Evolutionary conservation across 2,888 invertebrate species (phyloP).

Genomic region (Caenorhabditis zanzibari): DNA sequence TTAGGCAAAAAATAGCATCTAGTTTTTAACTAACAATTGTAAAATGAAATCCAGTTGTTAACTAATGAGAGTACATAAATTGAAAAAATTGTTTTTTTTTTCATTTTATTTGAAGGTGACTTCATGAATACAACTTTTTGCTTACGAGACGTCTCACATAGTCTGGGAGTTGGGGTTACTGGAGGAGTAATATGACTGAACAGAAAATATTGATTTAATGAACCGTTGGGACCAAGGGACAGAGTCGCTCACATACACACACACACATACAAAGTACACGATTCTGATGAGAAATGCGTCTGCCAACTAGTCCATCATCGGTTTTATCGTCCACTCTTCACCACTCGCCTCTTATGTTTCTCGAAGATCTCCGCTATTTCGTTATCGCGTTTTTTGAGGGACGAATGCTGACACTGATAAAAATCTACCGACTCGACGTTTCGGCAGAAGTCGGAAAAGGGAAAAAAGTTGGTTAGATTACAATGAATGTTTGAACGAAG

Average conservation of each 20-base stretch:
- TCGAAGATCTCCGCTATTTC: constrained; percentile 45
- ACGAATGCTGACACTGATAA: constrained; percentile 34
- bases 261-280: constrained; percentile 39
- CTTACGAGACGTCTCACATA: too few relatives aligned
- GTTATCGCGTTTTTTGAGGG: constrained; percentile 47
- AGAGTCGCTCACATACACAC: not conserved
- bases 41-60: too few relatives aligned
- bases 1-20: too few relatives aligned
- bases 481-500: constrained; percentile 31
- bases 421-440: constrained; percentile 30
- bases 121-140: too few relatives aligned
- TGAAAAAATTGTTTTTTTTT: too few relatives aligned
- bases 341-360: constrained; percentile 16
- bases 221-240: not conserved
- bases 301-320: constrained; percentile 41
- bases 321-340: constrained; percentile 40
- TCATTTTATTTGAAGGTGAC: too few relatives aligned
- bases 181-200: too few relatives aligned
- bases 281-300: constrained; percentile 28
- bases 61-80: too few relatives aligned
- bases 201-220: not conserved
- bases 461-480: constrained; percentile 10
- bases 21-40: too few relatives aligned
- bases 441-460: constrained; percentile 5
- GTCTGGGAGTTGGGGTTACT: too few relatives aligned